phyloP scores from a whole-genome alignment of 2,888 invertebrate genomes.

The Coelopa pilipes region DNA sequence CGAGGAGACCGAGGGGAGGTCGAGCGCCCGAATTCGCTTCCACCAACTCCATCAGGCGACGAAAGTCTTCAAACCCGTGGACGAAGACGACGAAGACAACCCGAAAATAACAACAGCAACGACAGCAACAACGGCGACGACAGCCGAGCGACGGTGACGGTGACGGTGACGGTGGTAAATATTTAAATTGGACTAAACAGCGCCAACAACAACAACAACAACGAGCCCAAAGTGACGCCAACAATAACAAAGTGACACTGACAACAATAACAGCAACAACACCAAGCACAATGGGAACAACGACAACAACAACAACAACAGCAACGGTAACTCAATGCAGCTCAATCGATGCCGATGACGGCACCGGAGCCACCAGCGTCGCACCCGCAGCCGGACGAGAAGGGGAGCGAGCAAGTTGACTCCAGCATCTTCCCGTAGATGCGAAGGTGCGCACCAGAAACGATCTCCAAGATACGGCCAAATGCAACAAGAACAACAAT shows the following conservation, averaged over 20 bases:
- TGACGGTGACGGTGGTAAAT: not conserved
- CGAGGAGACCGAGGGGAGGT: too few species aligned
- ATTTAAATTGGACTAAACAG: not conserved
- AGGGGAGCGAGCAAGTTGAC: not conserved
- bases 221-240: not conserved
- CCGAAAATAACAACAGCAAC: too few species aligned
- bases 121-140: too few species aligned
- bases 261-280: slow-evolving; percentile 21
- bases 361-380: slow-evolving; percentile 4
- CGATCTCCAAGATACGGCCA: not conserved
- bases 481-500: not conserved
- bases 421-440: slow-evolving; percentile 19
- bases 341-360: not conserved
- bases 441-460: not conserved
- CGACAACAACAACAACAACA: slow-evolving; percentile 7
- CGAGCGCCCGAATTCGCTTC: too few species aligned
- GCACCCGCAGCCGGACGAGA: not conserved
- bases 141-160: too few species aligned
- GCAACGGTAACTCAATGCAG: not conserved
- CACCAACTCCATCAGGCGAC: too few species aligned
- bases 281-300: slow-evolving; percentile 1
- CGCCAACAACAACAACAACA: not conserved
- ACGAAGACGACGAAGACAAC: too few species aligned
- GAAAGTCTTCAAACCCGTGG: too few species aligned
- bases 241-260: too few species aligned